These are phyloP conservation scores for Cinclus mexicanus DNA, from an alignment of 2,113 vertebrate genomes.

Conservation along the genomic window DNA sequence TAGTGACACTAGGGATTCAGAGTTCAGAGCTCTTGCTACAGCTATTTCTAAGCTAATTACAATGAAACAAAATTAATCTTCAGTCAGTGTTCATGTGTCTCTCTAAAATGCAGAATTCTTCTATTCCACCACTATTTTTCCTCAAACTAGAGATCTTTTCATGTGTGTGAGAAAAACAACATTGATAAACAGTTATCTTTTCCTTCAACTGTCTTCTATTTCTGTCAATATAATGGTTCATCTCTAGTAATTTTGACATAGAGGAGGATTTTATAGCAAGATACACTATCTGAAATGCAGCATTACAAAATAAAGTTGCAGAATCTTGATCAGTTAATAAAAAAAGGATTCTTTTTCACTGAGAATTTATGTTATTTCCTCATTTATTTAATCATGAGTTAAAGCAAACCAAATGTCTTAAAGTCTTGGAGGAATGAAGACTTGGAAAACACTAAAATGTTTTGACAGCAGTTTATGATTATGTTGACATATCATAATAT, in stretches of 20 bases:
- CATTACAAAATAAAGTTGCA: background rate
- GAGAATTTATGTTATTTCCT: background rate
- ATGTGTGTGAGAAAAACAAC: background rate
- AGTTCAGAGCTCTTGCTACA: background rate
- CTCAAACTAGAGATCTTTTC: background rate
- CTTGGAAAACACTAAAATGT: background rate
- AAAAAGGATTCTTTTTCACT: background rate
- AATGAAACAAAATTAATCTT: background rate
- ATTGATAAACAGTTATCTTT: background rate
- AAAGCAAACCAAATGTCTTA: slow-evolving; percentile 14
- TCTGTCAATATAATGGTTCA: background rate
- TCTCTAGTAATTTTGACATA: background rate
- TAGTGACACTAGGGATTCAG: background rate
- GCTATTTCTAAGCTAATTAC: background rate
- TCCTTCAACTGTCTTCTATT: background rate
- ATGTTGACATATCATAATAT: background rate
- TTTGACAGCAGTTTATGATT: slow-evolving; percentile 31
- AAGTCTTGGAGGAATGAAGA: background rate
- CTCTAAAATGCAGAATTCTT: background rate
- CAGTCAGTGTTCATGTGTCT: background rate
- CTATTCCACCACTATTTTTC: background rate
- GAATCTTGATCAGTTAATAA: background rate
- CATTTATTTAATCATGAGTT: slow-evolving; percentile 1
- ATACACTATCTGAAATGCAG: background rate
- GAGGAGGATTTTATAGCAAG: background rate